Percentiles rank a stretch among this genome's conserved stretches.
Evolutionary conservation across 2,797 vertebrate genomes (phyloP).

Genomic region (Falco cherrug): DNA sequence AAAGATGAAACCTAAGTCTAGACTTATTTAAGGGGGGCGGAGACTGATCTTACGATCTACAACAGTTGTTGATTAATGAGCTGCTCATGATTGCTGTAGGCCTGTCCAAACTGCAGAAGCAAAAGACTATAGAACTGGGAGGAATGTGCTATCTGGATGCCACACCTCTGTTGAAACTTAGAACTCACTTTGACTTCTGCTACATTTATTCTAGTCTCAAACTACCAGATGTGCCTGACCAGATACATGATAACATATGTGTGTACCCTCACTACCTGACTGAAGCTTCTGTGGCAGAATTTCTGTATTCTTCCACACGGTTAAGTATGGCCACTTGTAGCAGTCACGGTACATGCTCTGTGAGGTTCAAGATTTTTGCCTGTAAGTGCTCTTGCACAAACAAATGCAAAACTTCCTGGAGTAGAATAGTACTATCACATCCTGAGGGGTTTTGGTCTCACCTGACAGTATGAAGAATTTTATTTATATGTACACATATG

Average conservation of each 20-base stretch:
- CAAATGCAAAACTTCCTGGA: background rate
- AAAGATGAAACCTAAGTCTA: slow-evolving; percentile 60
- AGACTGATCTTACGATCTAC: slow-evolving; percentile 20
- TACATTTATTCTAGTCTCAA: background rate
- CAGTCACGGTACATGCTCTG: background rate
- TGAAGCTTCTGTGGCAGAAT: background rate
- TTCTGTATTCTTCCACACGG: background rate
- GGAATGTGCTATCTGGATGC: slow-evolving; percentile 9
- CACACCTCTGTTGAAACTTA: slow-evolving; percentile 23
- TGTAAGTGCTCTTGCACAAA: background rate
- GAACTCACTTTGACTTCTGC: background rate
- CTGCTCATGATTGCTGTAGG: slow-evolving; percentile 23
- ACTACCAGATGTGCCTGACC: rapidly evolving
- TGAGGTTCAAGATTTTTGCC: background rate
- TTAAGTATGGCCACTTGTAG: background rate
- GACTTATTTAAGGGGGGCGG: slow-evolving; percentile 32
- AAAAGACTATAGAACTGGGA: background rate
- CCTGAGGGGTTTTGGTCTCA: background rate
- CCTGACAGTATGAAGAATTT: background rate
- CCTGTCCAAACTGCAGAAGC: background rate
- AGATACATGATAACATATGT: rapidly evolving
- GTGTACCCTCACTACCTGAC: background rate
- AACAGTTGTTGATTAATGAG: slow-evolving; percentile 45
- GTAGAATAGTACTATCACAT: background rate
- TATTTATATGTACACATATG: background rate